Conservation (phyloP, 2,113 vertebrate genomes). For the Dicaeum eximium region DNA sequence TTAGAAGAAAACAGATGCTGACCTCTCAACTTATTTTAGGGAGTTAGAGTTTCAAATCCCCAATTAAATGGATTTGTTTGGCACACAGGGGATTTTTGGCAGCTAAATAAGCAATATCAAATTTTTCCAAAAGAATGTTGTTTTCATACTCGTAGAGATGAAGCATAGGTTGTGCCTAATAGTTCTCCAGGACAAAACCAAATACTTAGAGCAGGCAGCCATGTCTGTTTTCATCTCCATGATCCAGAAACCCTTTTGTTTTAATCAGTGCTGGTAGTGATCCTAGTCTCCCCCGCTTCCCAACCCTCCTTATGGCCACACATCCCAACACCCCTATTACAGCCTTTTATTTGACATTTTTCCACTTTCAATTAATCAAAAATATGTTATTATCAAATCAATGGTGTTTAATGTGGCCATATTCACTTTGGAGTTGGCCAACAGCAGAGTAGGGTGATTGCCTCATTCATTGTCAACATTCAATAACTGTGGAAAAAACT, state of each 20-base stretch:
- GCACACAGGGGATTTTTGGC: not conserved
- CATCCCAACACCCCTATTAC: not conserved
- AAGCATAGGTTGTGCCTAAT: rapidly evolving
- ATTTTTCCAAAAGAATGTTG: not conserved
- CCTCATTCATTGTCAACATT: not conserved
- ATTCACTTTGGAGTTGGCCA: not conserved
- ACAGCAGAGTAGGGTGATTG: not conserved
- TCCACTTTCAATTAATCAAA: not conserved
- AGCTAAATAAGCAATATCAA: not conserved
- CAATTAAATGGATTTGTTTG: not conserved
- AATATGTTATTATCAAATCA: not conserved
- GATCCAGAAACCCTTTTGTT: not conserved
- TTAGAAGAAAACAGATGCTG: not conserved
- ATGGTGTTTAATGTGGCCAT: not conserved
- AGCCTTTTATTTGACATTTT: not conserved
- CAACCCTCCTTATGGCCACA: not conserved
- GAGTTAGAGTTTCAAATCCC: not conserved
- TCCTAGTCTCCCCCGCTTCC: not conserved
- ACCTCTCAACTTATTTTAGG: not conserved
- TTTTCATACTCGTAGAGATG: not conserved
- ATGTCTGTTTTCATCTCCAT: not conserved
- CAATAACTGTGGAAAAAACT: not conserved
- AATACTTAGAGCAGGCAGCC: not conserved
- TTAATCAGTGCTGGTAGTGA: not conserved
- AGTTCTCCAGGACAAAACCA: not conserved